These are phyloP conservation scores for Myotis lucifugus DNA, from an alignment of 2,113 vertebrate species.

Conservation along the genomic window DNA sequence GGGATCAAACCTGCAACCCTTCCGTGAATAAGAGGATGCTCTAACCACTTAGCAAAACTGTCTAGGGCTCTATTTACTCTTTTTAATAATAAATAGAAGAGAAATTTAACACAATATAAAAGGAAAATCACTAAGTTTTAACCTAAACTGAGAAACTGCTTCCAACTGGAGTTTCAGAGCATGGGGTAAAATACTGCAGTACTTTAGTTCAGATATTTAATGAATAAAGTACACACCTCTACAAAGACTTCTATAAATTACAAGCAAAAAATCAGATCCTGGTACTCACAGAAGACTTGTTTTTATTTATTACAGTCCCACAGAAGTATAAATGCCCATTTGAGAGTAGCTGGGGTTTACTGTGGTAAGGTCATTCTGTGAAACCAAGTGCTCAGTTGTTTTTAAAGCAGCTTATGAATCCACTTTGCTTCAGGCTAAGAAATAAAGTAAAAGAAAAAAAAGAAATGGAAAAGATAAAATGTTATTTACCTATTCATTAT, in stretches of 20 bases:
- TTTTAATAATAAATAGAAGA: neutral
- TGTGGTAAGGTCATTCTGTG: slow-evolving; percentile 22
- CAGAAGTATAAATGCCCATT: neutral
- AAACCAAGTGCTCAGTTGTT: neutral
- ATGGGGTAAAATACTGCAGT: neutral
- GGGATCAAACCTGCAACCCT: neutral
- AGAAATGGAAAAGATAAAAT: neutral
- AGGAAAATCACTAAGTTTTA: neutral
- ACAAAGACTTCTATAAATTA: slow-evolving; percentile 1
- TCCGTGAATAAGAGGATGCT: neutral
- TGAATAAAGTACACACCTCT: neutral
- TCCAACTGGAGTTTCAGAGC: slow-evolving; percentile 3
- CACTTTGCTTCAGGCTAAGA: slow-evolving; percentile 77
- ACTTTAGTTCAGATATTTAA: neutral
- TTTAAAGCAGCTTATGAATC: slow-evolving; percentile 74
- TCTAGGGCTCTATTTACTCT: neutral
- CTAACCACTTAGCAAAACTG: neutral
- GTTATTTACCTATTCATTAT: neutral
- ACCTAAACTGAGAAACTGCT: neutral
- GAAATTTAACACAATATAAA: neutral
- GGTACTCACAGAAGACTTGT: neutral
- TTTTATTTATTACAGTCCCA: slow-evolving; percentile 76
- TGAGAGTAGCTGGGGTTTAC: neutral
- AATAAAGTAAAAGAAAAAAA: slow-evolving; percentile 31
- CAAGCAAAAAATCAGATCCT: neutral